A percentile compares a stretch with the other conserved stretches of the same genome.
These are phyloP conservation scores for Cossypha niveicapilla DNA, from an alignment of 2,797 vertebrate species.

Conservation along the genomic window DNA sequence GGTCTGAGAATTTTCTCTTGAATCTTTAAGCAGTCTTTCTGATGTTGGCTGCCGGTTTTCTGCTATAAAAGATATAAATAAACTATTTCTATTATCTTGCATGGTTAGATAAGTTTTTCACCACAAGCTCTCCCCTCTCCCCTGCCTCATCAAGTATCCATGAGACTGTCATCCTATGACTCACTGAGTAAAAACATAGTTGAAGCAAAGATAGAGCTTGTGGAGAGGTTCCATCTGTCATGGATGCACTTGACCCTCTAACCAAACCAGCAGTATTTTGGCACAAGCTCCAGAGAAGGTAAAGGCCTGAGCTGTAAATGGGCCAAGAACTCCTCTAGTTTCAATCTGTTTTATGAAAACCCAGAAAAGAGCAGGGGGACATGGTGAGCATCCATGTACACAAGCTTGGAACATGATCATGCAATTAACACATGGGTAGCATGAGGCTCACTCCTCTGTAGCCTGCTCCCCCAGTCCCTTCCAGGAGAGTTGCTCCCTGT, in stretches of 20 bases:
- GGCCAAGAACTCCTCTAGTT: not conserved
- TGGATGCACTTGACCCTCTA: not conserved
- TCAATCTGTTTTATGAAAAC: not conserved
- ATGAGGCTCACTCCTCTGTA: not conserved
- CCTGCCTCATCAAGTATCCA: not conserved
- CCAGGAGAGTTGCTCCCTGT: not conserved
- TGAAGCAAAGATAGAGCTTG: not conserved
- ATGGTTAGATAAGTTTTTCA: not conserved
- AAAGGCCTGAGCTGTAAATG: not conserved
- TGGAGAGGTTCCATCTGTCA: not conserved
- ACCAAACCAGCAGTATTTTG: not conserved
- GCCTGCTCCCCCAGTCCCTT: not conserved
- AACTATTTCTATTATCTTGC: conserved; percentile 7
- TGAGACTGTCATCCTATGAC: not conserved
- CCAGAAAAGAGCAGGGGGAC: not conserved
- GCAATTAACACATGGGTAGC: not conserved
- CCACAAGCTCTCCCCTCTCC: not conserved
- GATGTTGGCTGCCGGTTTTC: not conserved
- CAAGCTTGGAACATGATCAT: not conserved
- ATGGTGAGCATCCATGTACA: not conserved
- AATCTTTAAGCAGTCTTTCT: conserved; percentile 21
- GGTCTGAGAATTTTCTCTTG: conserved; percentile 5
- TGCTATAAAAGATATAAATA: conserved; percentile 49
- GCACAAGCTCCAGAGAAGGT: not conserved
- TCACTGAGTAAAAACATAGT: not conserved